Evolutionary conservation across 2,113 vertebrate genomes (phyloP), one percentile per base, ranked within the genome.

Genomic region (Sardina pilchardus): DNA sequence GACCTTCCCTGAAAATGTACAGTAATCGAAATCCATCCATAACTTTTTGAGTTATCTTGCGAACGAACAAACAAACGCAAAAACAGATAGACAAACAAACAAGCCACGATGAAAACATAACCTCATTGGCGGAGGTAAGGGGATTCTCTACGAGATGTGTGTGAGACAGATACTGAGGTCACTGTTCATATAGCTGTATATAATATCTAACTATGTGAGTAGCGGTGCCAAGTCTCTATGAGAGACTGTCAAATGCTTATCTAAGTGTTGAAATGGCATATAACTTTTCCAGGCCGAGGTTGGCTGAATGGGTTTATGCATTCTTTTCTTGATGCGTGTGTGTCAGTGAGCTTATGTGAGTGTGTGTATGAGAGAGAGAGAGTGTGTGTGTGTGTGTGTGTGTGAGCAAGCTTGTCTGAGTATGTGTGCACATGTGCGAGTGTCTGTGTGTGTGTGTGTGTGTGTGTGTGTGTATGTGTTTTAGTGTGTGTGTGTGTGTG

Each of bases 171-270:
- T 9, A 30, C 7, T 67, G 19, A 59, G 3, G 19, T 24, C 53
- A 59, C 53, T 67, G 63, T 30, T 67, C 63, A 67, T 67, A 14
- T 30, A 67, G n/a, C 10, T 30, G 63, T 67, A 30, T 30, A 67
- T 67, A 67, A 67, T 10, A 67, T 67, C 56, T 8, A 63, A 56
- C n/a, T 63, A 26, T 24, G n/a, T n/a, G 56, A 63, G 56, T 26
- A 63, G 6, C 10, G 26, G 30, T 30, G 6, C n/a, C 8, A 67
- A 81, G 21, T 85, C 36, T n/a, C 63, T 2, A 83, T 10, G 48
- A 42, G 24, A 81, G 44, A 83, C 81, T 85, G 7, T 45, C 39
- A 82, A 45, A 63, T 53, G 50, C 42, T 56, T n/a, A 86, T 21
- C 17, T 59, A 59, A 24, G 53, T 24, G 9, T 17, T 50, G 48